phyloP scores from a whole-genome alignment of 2,888 invertebrate species.

The Apomyelois bistriatella region DNA sequence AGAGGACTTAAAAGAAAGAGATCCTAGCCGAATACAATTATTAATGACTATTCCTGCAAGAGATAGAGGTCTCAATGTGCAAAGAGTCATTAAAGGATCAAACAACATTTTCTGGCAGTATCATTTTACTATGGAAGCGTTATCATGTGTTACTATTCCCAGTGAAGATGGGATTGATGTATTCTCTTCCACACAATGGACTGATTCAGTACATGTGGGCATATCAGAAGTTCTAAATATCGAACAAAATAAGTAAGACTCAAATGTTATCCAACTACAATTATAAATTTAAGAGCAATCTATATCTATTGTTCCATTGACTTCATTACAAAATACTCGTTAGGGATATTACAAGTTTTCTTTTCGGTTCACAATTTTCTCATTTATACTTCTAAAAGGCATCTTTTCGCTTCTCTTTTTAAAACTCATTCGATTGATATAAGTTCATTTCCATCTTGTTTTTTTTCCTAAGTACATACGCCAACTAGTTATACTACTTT shows the following conservation, averaged over 20 bases:
- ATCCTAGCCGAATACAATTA: slow-evolving; percentile 42
- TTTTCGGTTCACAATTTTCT: too few relatives aligned
- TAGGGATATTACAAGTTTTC: too few relatives aligned
- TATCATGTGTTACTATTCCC: slow-evolving; percentile 80
- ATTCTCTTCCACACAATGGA: slow-evolving; percentile 78
- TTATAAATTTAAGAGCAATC: too few relatives aligned
- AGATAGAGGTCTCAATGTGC: slow-evolving; percentile 54
- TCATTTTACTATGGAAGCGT: slow-evolving; percentile 85
- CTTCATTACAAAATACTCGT: too few relatives aligned
- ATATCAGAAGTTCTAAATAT: slow-evolving; percentile 75
- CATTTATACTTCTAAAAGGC: too few relatives aligned
- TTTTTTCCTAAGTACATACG: too few relatives aligned
- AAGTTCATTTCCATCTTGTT: too few relatives aligned
- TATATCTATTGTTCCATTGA: too few relatives aligned
- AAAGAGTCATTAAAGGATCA: slow-evolving; percentile 77
- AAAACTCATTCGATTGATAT: too few relatives aligned
- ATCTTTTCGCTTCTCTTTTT: too few relatives aligned
- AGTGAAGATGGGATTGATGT: slow-evolving; percentile 84
- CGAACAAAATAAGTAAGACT: slow-evolving; percentile 71
- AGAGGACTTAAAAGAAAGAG: slow-evolving; percentile 42
- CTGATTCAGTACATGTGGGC: slow-evolving; percentile 74
- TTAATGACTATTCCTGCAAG: slow-evolving; percentile 42
- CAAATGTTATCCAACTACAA: too few relatives aligned
- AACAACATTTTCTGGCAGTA: slow-evolving; percentile 81
- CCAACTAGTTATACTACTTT: too few relatives aligned